Evolutionary conservation across 2,888 invertebrate genomes (phyloP), one percentile per base, ranked within the genome.

Genomic region (Hypsopygia costalis): DNA sequence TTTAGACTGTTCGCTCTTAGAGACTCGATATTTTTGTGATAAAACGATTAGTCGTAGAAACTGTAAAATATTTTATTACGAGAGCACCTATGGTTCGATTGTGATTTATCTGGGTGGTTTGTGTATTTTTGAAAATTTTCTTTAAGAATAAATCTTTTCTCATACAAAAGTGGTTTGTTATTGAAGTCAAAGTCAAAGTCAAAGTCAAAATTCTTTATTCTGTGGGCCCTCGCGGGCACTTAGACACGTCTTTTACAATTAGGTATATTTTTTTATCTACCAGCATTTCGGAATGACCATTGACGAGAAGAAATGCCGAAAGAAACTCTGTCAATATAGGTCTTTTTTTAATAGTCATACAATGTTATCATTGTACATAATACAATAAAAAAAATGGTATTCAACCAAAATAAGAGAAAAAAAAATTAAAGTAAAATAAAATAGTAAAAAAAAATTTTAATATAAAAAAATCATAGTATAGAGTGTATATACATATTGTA

Each of bases 61-160:
- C 47, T 51, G 46, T 55, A 56, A 62, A 33, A 28, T 39, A 39
- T 64, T 67, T 67, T 69, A 69, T 54, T 68, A 65, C 47, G 51
- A 62, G 54, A 61, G 63, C 63, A 65, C 62, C 52, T 62, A 62
- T 51, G 44, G 62, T 60, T 69, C 52, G 46, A 56, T 63, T 68
- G 67, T 68, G 60, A 68, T 71, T 67, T 55, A 58, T 58, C 53
- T 70, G 57, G 63, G 65, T 70, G 64, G 68, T 69, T 65, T 65
- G 58, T 64, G 70, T 74, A 77, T 81, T 78, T 80, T 75, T 71
- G 62, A 74, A 70, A 54, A 36, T 70, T 76, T 78, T 72, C 64
- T 64, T 59, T 62, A 55, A 51, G 55, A 67, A 69, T 70, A 65
- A 62, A 57, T 56, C 51, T 61, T 64, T 65, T 57, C 56, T 58